Percentiles rank a stretch among this genome's conserved stretches.
These are phyloP conservation scores for Ancistrus triradiatus DNA, from an alignment of 2,113 vertebrate species.

Conservation along the genomic window DNA sequence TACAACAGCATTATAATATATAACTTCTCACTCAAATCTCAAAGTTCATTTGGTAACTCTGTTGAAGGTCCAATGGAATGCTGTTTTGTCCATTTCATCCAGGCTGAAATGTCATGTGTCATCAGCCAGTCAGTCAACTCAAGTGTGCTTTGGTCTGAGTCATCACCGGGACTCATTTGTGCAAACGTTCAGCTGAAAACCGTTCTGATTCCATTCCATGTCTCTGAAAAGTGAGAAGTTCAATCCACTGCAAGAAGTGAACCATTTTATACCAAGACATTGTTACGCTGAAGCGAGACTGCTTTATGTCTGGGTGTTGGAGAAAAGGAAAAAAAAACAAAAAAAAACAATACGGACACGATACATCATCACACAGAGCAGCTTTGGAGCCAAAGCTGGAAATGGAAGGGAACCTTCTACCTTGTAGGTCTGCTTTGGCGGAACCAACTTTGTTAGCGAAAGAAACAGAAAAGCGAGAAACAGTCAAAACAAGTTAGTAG, in stretches of 20 bases:
- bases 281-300: constrained; percentile 45
- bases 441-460: constrained; percentile 84
- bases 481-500: constrained; percentile 78
- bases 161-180: too few species aligned
- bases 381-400: constrained; percentile 62
- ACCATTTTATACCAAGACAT: constrained; percentile 64
- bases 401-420: constrained; percentile 77
- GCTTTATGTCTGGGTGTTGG: constrained; percentile 39
- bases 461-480: constrained; percentile 67
- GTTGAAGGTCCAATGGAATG: too few species aligned
- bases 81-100: too few species aligned
- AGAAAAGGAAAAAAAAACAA: background rate
- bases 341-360: constrained; percentile 40
- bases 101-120: too few species aligned
- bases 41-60: too few species aligned
- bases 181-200: too few species aligned
- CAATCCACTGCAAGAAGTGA: constrained; percentile 46
- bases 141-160: too few species aligned
- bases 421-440: constrained; percentile 88
- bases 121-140: too few species aligned
- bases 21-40: too few species aligned
- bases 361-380: constrained; percentile 65
- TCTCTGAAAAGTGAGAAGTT: background rate
- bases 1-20: too few species aligned
- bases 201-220: background rate